phyloP scores from a whole-genome alignment of 2,888 invertebrate species.

The Agonopterix subpropinquella region DNA sequence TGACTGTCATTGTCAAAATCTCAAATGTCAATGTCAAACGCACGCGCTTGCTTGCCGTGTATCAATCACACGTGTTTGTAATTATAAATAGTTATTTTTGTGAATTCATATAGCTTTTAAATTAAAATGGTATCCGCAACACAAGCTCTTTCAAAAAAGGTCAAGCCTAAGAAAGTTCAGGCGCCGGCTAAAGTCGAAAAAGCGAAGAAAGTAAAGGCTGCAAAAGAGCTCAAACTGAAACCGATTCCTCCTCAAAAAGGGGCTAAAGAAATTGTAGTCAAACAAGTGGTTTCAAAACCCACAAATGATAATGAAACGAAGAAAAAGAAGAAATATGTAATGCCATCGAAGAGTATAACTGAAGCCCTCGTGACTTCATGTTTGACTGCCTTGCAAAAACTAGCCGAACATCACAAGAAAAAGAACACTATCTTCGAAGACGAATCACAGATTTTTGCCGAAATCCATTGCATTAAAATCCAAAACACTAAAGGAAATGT shows the following conservation, averaged over 20 bases:
- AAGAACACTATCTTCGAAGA: conserved; percentile 72
- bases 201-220: conserved; percentile 10
- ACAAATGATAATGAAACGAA: conserved; percentile 14
- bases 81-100: too few relatives aligned
- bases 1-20: too few relatives aligned
- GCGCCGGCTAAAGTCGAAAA: conserved; percentile 10
- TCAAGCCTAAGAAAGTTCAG: conserved; percentile 7
- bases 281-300: background rate
- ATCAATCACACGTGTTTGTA: background rate
- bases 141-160: conserved; percentile 10
- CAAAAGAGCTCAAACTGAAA: conserved; percentile 7
- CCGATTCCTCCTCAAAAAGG: background rate
- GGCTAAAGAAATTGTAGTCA: conserved; percentile 5
- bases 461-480: conserved; percentile 79
- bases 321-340: conserved; percentile 39
- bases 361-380: conserved; percentile 39
- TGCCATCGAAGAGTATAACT: conserved; percentile 50
- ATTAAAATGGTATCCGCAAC: conserved; percentile 19
- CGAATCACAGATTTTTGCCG: conserved; percentile 75
- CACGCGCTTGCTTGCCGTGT: background rate
- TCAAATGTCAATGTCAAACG: background rate
- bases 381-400: conserved; percentile 43
- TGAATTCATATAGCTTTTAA: too few relatives aligned
- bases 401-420: conserved; percentile 38
- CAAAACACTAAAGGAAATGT: conserved; percentile 76